A percentile compares a stretch with the other conserved stretches of the same genome.
These are phyloP conservation scores for Datnioides undecimradiatus DNA, from an alignment of 2,113 vertebrate genomes.

Conservation along the genomic window DNA sequence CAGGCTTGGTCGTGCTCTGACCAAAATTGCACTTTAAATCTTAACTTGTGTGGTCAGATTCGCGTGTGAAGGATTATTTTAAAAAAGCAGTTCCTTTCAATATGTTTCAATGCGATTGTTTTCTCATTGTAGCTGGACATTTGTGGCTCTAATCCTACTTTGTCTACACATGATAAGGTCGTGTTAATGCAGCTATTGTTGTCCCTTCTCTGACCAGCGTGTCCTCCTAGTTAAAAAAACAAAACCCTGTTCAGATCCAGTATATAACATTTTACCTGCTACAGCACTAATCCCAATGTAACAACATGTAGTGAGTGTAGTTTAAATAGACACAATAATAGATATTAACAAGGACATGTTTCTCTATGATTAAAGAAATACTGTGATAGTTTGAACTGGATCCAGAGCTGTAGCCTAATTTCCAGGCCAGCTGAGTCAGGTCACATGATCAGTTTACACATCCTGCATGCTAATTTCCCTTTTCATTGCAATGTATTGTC, in stretches of 20 bases:
- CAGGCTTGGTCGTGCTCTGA: neutral
- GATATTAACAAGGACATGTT: neutral
- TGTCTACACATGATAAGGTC: conserved; percentile 13
- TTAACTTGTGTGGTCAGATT: neutral
- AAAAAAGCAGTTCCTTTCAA: neutral
- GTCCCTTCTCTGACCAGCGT: neutral
- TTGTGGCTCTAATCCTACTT: conserved; percentile 39
- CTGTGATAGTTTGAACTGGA: neutral
- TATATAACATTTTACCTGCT: neutral
- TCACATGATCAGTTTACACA: conserved; percentile 31
- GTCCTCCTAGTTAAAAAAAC: neutral
- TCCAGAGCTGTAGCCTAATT: neutral
- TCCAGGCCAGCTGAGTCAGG: neutral
- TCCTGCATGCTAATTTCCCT: neutral
- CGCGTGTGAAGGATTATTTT: neutral
- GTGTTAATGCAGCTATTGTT: conserved; percentile 35
- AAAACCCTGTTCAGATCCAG: neutral
- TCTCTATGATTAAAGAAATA: neutral
- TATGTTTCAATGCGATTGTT: conserved; percentile 17
- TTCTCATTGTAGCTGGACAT: conserved; percentile 9
- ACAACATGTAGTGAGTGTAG: neutral
- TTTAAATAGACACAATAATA: neutral
- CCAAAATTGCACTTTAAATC: neutral
- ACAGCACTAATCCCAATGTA: neutral
- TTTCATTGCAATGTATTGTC: neutral